Percentiles rank a stretch among this genome's conserved stretches.
Evolutionary conservation across 2,113 vertebrate genomes (phyloP).

Genomic region (Clarias magur): DNA sequence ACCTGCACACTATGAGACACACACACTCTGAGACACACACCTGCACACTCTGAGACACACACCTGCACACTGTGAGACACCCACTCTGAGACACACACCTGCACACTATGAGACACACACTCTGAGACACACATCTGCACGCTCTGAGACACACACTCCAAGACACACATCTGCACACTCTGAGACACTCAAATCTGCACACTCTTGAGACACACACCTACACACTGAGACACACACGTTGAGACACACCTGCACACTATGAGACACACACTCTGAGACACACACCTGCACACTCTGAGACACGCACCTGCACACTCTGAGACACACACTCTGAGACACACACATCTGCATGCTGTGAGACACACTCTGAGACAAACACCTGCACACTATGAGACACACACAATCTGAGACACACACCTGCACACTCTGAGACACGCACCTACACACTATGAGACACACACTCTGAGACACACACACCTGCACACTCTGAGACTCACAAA

Average conservation of each 20-base stretch:
- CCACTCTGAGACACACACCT: neutral
- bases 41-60: neutral
- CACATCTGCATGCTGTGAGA: too few species aligned
- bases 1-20: neutral
- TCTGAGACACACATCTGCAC: too few species aligned
- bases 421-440: neutral
- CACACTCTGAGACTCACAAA: neutral
- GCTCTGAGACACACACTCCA: too few species aligned
- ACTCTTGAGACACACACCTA: too few species aligned
- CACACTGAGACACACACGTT: neutral
- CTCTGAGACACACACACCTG: too few species aligned
- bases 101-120: too few species aligned
- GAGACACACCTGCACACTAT: neutral
- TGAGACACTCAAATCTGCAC: neutral
- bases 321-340: too few species aligned
- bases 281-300: too few species aligned
- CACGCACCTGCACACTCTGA: too few species aligned
- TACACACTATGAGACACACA: too few species aligned
- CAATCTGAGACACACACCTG: neutral
- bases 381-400: neutral
- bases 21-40: too few species aligned
- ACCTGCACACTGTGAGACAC: neutral
- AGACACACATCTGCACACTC: neutral
- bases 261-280: too few species aligned
- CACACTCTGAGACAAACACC: neutral